Conservation (phyloP, 1,140 invertebrate genomes). For the Drosophila erecta region DNA sequence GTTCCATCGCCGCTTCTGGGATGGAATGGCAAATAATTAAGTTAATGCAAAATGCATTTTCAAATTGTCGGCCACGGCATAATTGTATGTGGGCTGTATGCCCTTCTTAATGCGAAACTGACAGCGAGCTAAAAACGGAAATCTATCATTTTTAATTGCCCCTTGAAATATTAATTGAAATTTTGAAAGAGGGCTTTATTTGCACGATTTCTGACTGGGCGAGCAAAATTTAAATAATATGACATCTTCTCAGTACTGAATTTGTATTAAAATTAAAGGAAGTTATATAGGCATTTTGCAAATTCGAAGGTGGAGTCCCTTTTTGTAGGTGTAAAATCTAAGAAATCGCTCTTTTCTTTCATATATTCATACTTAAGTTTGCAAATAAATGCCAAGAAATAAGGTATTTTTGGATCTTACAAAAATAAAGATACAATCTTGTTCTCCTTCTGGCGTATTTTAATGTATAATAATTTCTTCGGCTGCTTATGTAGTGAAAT, state of each 20-base stretch:
- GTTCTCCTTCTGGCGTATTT: no score
- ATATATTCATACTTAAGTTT: no score
- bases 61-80: constrained; percentile 54
- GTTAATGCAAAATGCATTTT: constrained; percentile 79
- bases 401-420: no score
- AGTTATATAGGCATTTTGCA: not conserved
- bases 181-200: not conserved
- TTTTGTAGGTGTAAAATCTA: no score
- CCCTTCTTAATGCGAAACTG: constrained; percentile 44
- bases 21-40: constrained; percentile 79
- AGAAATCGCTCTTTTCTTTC: no score
- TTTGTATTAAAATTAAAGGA: not conserved
- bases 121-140: constrained; percentile 24
- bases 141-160: constrained; percentile 53
- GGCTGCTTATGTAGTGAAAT: not conserved
- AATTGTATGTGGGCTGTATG: constrained; percentile 45
- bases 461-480: no score
- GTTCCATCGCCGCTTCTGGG: constrained; percentile 30
- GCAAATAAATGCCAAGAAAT: no score
- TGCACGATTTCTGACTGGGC: not conserved
- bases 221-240: not conserved
- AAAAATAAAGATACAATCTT: no score
- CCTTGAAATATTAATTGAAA: constrained; percentile 10
- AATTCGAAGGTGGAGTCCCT: not conserved
- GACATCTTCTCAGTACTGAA: not conserved